Evolutionary conservation across 64 coral and sea anemone species (phyloP).

Genomic region (Dendronephthya gigantea): DNA sequence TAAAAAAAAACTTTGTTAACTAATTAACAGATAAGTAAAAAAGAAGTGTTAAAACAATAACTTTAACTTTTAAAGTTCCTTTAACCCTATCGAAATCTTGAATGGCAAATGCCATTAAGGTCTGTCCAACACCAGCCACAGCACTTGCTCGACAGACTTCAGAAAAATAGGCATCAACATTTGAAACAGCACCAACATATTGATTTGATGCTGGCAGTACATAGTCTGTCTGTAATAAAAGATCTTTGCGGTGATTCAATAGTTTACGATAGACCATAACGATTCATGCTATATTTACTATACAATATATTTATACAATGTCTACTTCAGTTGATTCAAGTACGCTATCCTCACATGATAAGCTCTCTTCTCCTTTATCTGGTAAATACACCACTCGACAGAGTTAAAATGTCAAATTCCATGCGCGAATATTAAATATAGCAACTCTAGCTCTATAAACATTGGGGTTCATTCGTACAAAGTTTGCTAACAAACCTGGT

Average conservation of each 20-base stretch:
- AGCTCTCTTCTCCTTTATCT: too few species aligned
- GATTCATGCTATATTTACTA: neutral
- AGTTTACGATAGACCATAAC: neutral
- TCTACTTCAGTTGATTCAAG: too few species aligned
- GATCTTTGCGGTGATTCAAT: neutral
- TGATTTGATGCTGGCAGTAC: neutral
- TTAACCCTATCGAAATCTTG: neutral
- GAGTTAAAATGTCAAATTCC: too few species aligned
- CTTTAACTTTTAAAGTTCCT: neutral
- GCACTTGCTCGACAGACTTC: neutral
- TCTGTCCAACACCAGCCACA: neutral
- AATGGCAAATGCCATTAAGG: neutral
- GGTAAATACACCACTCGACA: too few species aligned
- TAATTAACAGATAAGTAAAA: too few species aligned
- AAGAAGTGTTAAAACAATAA: neutral
- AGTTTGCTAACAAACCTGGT: too few species aligned
- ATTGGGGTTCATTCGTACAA: too few species aligned
- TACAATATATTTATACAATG: neutral
- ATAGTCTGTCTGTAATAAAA: neutral
- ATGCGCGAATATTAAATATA: too few species aligned
- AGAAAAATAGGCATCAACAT: neutral
- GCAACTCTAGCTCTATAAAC: too few species aligned
- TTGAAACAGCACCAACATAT: neutral
- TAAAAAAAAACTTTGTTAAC: too few species aligned
- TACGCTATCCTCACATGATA: too few species aligned